Base-by-base conservation (phyloP, 2,113 vertebrate species). In the Spermophilus dauricus region DNA sequence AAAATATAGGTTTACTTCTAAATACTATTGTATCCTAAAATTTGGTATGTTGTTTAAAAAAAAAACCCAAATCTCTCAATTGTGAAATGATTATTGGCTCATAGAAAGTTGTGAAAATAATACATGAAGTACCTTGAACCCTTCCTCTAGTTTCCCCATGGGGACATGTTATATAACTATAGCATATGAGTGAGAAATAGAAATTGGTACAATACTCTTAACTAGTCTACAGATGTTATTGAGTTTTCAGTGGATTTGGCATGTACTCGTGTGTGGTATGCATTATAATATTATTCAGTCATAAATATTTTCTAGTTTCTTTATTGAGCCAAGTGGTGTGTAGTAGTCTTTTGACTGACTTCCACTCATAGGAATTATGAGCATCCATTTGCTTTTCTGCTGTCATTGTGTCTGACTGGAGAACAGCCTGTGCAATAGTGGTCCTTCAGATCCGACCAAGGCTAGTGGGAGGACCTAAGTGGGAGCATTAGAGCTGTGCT, bases 1-100 rank as follows among this genome's bases (percentile, higher is more conserved):
- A 84, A 93, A 91, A n/a, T 84, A 63, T 91, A 85, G 39, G 70
- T 80, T 86, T 89, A 58, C 61, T 95, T 86, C 53, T 92, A 92
- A 86, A 51, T 75, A 75, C 26, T 90, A 18, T 70, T 84, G 58
- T 61, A 16, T 77, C 45, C 13, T 28, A 84, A 26, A 84, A 73
- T 93, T 95, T 85, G 63, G 51, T 8, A 2, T 69, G 24, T 78
- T 96, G 37, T 24, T 45, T 45, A 45, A 45, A 48, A 78, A 85
- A 48, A 95, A 42, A 18, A 0, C 12, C 56, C 20, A 58, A 58
- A 58, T 58, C 26, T 63, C 61, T 82, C 82, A 78, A 65, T 94
- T 92, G 89, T 83, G 53, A 94, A 86, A 67, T 81, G 39, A 65
- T 94, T 89, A 65, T 67, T 92, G 51, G 18, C 26, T 91, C 56